A percentile compares a stretch with the other conserved stretches of the same genome.
phyloP scores from a whole-genome alignment of 2,888 invertebrate species.

The Callyntrura guangdongensis region DNA sequence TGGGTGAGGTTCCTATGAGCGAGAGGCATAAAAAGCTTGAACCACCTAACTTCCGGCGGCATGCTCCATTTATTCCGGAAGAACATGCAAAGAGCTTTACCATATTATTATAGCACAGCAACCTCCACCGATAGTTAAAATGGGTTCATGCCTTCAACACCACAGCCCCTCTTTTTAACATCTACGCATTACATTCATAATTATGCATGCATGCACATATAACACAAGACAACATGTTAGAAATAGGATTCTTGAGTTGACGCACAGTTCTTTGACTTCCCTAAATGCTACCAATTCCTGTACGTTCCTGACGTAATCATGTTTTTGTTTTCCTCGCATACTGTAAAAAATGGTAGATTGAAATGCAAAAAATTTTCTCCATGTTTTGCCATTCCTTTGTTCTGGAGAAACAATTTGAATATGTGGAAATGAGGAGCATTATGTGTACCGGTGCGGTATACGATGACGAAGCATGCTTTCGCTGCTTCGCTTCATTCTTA shows the following conservation, averaged over 20 bases:
- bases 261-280: slow-evolving; percentile 48
- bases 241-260: slow-evolving; percentile 36
- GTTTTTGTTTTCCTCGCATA: too few species aligned
- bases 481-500: too few species aligned
- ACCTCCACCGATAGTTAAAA: slow-evolving; percentile 62
- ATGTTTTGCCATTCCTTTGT: not conserved
- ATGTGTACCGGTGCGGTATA: too few species aligned
- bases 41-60: slow-evolving; percentile 66
- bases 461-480: too few species aligned
- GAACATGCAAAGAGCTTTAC: slow-evolving; percentile 63
- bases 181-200: slow-evolving; percentile 18
- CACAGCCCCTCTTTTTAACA: not conserved
- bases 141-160: slow-evolving; percentile 49
- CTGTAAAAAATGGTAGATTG: too few species aligned
- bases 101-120: slow-evolving; percentile 41
- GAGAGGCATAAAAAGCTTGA: slow-evolving; percentile 32
- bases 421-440: slow-evolving; percentile 39
- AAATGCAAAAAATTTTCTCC: too few species aligned
- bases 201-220: slow-evolving; percentile 7
- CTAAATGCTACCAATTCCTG: not conserved
- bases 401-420: not conserved
- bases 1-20: slow-evolving; percentile 20
- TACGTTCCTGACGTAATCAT: too few species aligned
- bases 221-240: slow-evolving; percentile 9
- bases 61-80: slow-evolving; percentile 70